These are phyloP conservation scores for Drosophila meridiana DNA, from an alignment of 2,888 invertebrate species.

Conservation along the genomic window DNA sequence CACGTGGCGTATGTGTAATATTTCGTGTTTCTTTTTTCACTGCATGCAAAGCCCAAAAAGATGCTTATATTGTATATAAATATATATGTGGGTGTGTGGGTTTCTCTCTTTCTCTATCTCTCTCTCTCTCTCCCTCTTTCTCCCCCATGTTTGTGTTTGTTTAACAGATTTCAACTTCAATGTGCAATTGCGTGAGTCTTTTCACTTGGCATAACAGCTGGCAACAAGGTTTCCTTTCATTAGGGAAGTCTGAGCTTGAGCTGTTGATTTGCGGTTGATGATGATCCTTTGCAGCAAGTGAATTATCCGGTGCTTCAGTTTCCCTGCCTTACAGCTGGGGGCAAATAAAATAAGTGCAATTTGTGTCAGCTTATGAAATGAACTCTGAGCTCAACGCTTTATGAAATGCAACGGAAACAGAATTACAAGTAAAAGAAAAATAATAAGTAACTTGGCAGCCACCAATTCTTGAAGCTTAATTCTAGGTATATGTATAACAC, in stretches of 20 bases:
- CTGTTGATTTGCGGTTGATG: slow-evolving; percentile 31
- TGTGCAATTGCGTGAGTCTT: slow-evolving; percentile 21
- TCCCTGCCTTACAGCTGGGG: neutral
- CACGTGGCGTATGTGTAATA: slow-evolving; percentile 60
- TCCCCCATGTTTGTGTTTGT: slow-evolving; percentile 1
- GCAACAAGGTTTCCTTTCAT: slow-evolving; percentile 19
- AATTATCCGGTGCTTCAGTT: neutral
- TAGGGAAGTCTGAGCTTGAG: slow-evolving; percentile 6
- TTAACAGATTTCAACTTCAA: slow-evolving; percentile 42
- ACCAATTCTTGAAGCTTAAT: neutral
- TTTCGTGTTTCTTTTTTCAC: slow-evolving; percentile 39
- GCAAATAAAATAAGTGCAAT: neutral
- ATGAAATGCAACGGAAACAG: neutral
- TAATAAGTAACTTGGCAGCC: neutral
- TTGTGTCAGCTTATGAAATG: neutral
- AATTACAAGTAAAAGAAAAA: neutral
- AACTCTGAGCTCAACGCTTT: neutral
- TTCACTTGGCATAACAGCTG: slow-evolving; percentile 22
- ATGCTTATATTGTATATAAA: neutral
- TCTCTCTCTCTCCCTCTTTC: too few species aligned
- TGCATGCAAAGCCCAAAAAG: slow-evolving; percentile 1
- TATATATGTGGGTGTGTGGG: neutral
- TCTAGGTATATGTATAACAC: neutral
- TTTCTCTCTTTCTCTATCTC: too few species aligned
- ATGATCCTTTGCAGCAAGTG: neutral